Evolutionary conservation across 1,140 invertebrate genomes (phyloP), one percentile per base, ranked within the genome.

Genomic region (Antheraea mylitta): DNA sequence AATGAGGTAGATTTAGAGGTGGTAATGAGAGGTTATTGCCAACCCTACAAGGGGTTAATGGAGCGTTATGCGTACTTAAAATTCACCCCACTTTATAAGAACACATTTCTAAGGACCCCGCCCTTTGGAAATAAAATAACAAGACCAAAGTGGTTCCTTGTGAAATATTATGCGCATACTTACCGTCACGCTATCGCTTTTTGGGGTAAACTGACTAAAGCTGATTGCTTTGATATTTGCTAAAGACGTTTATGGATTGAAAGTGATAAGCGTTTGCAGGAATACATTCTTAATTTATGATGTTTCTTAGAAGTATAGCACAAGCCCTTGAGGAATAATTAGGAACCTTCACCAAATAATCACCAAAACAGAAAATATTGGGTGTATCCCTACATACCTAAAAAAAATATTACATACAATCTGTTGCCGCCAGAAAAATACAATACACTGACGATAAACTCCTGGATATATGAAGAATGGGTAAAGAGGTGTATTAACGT

Each of bases 31-130:
- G 45, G 16, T 63, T 37, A 16, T 13, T 63, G 30, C 30, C 61
- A 63, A 11, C 61, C 61, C 61, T 63, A n/a, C 16, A n/a, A 63
- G 22, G 30, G 61, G 61, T 63, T 63, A 63, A 63, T 63, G 61
- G 61, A n/a, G 11, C 61, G 22, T 63, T 16, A 63, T 37, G 61
- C 13, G 61, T 63, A 30, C 22, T 60, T 63, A 63, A 53, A 63
- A 63, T 63, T 36, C 61, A 63, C 61, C 61, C 61, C 10, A 53
- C 45, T 10, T 36, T 53, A 53, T 53, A 53, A 53, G 45, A 53
- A 53, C 45, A 53, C 45, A 53, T 53, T 53, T 53, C 7, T 53
- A 53, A 53, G 45, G 45, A 13, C 16, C 45, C 7, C 45, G 45
- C 45, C 45, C 45, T 53, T 53, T 53, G 9, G 7, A 16, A 53